Evolutionary conservation across 2,888 invertebrate genomes (phyloP).

Genomic region (Nomada fabriciana): DNA sequence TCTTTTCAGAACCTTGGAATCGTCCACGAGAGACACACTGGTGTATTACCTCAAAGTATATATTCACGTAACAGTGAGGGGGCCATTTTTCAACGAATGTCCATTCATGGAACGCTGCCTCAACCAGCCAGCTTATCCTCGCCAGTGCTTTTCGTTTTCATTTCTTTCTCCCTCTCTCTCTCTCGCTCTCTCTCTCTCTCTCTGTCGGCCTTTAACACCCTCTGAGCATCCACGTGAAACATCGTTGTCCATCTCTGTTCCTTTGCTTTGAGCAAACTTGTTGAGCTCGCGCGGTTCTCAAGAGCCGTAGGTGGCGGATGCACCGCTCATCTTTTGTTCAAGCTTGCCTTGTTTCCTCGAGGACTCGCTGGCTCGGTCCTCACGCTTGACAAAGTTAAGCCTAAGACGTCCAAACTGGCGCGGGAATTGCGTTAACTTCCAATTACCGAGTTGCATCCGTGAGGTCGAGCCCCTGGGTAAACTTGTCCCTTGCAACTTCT

Average conservation of each 20-base stretch:
- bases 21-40: conserved; percentile 33
- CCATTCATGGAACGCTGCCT: conserved; percentile 60
- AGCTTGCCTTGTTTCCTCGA: conserved; percentile 63
- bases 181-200: neutral
- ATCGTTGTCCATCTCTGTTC: neutral
- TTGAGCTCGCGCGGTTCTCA: conserved; percentile 37
- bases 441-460: conserved; percentile 59
- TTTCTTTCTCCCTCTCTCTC: neutral
- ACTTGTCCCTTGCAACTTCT: conserved; percentile 43
- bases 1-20: conserved; percentile 36
- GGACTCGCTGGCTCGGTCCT: conserved; percentile 44
- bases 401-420: conserved; percentile 53
- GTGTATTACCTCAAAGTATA: conserved; percentile 12
- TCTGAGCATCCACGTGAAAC: too few relatives aligned
- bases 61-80: conserved; percentile 19
- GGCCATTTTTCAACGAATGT: conserved; percentile 56
- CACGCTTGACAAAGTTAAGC: conserved; percentile 52
- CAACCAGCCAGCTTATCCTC: conserved; percentile 6
- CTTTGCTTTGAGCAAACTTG: conserved; percentile 49
- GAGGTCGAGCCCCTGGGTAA: conserved; percentile 42
- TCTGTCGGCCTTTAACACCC: neutral
- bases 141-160: neutral
- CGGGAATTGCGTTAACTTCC: conserved; percentile 62
- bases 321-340: conserved; percentile 44
- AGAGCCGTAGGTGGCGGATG: conserved; percentile 25